phyloP scores from a whole-genome alignment of 37 sponge, comb jelly and placozoan genomes.

The Oopsacas minuta region DNA sequence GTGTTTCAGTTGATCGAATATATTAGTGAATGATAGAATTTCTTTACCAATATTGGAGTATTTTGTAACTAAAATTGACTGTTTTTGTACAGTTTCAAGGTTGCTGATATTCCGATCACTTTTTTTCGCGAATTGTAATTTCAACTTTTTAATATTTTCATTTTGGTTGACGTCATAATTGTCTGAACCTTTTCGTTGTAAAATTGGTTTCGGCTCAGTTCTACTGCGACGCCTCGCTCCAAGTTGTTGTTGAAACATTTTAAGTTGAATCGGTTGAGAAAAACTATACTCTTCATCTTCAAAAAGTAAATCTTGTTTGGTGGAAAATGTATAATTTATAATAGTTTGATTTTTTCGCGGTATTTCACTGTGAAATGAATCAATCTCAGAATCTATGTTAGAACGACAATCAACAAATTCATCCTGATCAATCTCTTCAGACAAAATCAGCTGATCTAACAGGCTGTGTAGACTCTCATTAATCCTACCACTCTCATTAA shows the following conservation, averaged over 20 bases:
- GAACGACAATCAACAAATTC: background rate
- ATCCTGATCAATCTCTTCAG: background rate
- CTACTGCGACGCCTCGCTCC: background rate
- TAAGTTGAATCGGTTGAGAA: background rate
- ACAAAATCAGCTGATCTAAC: background rate
- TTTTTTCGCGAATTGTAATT: background rate
- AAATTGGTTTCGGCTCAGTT: background rate
- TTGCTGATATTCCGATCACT: background rate
- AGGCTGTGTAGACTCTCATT: background rate
- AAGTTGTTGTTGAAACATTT: background rate
- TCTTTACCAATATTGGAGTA: background rate
- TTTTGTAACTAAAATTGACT: background rate
- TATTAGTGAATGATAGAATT: background rate
- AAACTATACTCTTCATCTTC: background rate
- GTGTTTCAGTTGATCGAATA: background rate
- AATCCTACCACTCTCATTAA: background rate
- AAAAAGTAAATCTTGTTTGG: background rate
- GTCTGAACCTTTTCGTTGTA: background rate
- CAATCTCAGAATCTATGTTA: background rate
- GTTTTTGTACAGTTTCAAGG: background rate
- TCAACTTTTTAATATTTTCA: background rate
- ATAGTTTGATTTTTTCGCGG: too few species aligned
- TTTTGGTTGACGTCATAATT: background rate
- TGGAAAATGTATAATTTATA: too few species aligned
- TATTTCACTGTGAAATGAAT: too few species aligned